phyloP scores from a whole-genome alignment of 2,797 vertebrate species.

The Acanthurus tractus region DNA sequence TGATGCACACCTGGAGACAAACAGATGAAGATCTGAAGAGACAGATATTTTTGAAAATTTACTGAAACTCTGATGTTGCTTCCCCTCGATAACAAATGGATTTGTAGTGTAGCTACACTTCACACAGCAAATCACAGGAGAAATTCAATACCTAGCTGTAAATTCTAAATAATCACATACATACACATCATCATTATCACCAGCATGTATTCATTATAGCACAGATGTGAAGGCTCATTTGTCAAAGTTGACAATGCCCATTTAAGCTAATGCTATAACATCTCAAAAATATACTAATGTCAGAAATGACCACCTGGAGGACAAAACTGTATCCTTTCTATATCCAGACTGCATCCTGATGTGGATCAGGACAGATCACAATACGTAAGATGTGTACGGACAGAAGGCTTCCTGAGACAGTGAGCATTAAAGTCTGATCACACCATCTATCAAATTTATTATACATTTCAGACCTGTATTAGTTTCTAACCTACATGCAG shows the following conservation, averaged over 20 bases:
- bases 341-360: no score
- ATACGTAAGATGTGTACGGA: neutral
- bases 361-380: neutral
- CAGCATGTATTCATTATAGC: no score
- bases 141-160: neutral
- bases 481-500: neutral
- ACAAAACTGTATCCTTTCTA: no score
- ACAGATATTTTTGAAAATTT: neutral
- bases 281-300: neutral
- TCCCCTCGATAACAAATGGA: neutral
- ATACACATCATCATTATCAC: neutral
- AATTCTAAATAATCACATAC: neutral
- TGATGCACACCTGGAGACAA: constrained; percentile 88
- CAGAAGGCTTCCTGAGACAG: neutral
- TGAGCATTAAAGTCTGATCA: neutral
- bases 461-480: neutral
- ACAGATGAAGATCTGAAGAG: neutral
- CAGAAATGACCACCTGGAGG: no score
- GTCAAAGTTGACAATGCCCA: neutral
- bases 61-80: neutral
- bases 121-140: neutral
- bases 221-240: no score
- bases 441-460: neutral
- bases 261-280: neutral
- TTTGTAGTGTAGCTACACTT: neutral